Evolutionary conservation across 1,140 invertebrate genomes (phyloP), one percentile per base, ranked within the genome.

Genomic region (Bombus consobrinus): DNA sequence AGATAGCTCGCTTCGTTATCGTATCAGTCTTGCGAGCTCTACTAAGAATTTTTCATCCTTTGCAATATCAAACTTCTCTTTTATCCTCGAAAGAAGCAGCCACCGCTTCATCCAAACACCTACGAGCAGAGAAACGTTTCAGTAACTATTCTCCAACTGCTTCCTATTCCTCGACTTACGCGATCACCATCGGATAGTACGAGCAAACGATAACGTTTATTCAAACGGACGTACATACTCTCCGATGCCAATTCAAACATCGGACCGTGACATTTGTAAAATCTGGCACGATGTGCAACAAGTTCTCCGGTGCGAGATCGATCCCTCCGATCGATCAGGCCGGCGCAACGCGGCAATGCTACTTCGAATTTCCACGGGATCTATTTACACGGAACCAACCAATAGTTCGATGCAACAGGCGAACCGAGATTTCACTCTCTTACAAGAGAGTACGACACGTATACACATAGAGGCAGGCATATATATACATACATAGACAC

Each of bases 381-480:
- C 78, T 86, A 82, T 88, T 82, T 82, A 80, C 78, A 74, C 73
- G 74, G 43, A 66, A 66, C 73, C 59, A n/a, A 32, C 64, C 87
- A 41, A 82, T 85, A 87, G 76, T 86, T 75, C 34, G 87, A 72
- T 84, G 87, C 87, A 88, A 88, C 87, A 86, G 87, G 87, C 84
- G 64, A 80, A 53, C 82, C 75, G 83, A 85, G 83, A 81, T 88
- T 86, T 86, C 83, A 41, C 84, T 86, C 87, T 81, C 84, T 86
- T 86, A 82, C 87, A 85, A 86, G 72, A 71, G 84, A 77, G 43
- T 72, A n/a, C 64, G 77, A 85, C 47, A 66, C 37, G 37, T 2
- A 47, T 8, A 66, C 15, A 66, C 0, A 34, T 15, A 62, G 9
- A 62, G 0, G 28, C 10, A 62, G 3, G 12, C 9, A n/a, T 62